These are phyloP conservation scores for Dynastes tityus DNA, from an alignment of 2,888 invertebrate species.

Conservation along the genomic window DNA sequence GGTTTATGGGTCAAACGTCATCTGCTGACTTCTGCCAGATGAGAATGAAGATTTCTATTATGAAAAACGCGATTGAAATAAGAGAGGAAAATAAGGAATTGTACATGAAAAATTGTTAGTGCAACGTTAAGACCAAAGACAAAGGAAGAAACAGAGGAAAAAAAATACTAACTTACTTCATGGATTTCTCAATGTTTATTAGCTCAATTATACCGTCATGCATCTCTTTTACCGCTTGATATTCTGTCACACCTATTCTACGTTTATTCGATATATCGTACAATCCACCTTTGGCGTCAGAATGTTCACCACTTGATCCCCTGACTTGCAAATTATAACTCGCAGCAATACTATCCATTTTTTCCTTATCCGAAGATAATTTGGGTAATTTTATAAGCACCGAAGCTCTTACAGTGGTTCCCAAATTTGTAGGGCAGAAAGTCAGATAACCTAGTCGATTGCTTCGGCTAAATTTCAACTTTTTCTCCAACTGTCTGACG, in stretches of 20 bases:
- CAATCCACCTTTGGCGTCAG: slow-evolving; percentile 75
- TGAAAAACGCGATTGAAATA: too few species aligned
- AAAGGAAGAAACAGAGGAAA: neutral
- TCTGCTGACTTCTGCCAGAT: neutral
- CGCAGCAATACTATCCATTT: slow-evolving; percentile 75
- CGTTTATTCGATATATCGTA: slow-evolving; percentile 80
- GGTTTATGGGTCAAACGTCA: neutral
- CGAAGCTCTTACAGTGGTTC: slow-evolving; percentile 81
- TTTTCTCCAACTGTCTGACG: slow-evolving; percentile 72
- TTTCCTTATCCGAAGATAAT: slow-evolving; percentile 71
- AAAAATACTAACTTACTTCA: slow-evolving; percentile 38
- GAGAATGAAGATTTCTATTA: neutral
- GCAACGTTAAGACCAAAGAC: too few species aligned
- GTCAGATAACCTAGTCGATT: slow-evolving; percentile 79
- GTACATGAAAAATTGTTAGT: too few species aligned
- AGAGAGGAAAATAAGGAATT: too few species aligned
- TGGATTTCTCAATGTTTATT: slow-evolving; percentile 72
- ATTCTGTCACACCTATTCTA: slow-evolving; percentile 79
- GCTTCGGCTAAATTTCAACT: slow-evolving; percentile 74
- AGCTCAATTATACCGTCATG: slow-evolving; percentile 76
- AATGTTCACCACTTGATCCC: slow-evolving; percentile 77
- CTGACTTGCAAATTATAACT: slow-evolving; percentile 75
- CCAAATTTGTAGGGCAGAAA: slow-evolving; percentile 83
- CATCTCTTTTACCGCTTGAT: slow-evolving; percentile 77
- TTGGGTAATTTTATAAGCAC: slow-evolving; percentile 81